These are phyloP conservation scores for Elymnias hypermnestra DNA, from an alignment of 1,140 invertebrate species.

Conservation along the genomic window DNA sequence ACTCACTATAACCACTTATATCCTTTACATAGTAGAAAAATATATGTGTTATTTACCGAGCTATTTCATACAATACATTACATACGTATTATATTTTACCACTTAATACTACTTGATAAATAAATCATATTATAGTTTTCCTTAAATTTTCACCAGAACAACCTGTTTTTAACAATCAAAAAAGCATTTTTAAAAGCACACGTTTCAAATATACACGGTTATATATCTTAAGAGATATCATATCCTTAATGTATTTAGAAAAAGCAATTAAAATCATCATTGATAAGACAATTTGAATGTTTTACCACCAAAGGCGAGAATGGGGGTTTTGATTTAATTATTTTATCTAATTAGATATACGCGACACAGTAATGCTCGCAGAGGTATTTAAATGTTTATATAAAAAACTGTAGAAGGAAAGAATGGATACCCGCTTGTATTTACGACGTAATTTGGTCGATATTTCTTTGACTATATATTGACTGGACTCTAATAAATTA, in stretches of 20 bases:
- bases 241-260: constrained; percentile 18
- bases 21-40: too few relatives aligned
- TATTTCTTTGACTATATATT: constrained; percentile 12
- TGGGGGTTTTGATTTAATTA: constrained; percentile 36
- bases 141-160: too few relatives aligned
- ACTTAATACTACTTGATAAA: too few relatives aligned
- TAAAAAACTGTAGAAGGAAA: constrained; percentile 19
- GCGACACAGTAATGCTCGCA: constrained; percentile 56
- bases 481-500: constrained; percentile 27
- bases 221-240: constrained; percentile 9
- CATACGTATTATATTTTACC: too few relatives aligned
- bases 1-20: too few relatives aligned
- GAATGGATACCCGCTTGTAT: constrained; percentile 11
- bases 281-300: constrained; percentile 37
- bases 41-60: too few relatives aligned
- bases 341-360: constrained; percentile 58
- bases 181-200: too few relatives aligned
- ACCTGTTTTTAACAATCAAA: too few relatives aligned
- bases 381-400: constrained; percentile 42
- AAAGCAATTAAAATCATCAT: constrained; percentile 16
- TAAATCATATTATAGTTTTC: too few relatives aligned
- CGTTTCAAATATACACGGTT: too few relatives aligned
- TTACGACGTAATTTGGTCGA: constrained; percentile 12
- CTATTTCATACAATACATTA: too few relatives aligned
- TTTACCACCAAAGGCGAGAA: constrained; percentile 60